These are phyloP conservation scores for Leptinotarsa juncta DNA, from an alignment of 2,888 invertebrate genomes.

Conservation along the genomic window DNA sequence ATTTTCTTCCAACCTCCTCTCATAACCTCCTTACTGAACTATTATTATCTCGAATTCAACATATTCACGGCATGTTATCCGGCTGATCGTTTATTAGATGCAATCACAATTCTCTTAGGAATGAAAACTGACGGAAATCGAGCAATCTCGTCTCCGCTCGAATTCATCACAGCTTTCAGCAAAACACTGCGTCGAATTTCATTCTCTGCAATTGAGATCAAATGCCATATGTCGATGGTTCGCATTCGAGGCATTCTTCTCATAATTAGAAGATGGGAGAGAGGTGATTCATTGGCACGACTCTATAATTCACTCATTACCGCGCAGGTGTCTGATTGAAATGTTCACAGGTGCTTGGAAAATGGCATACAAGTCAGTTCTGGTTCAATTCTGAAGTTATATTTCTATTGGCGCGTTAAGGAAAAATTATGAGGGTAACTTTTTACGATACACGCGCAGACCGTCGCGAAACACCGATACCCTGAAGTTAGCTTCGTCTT, in stretches of 20 bases:
- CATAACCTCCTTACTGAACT: neutral
- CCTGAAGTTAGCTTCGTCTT: too few species aligned
- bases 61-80: neutral
- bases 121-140: neutral
- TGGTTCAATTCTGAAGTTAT: too few species aligned
- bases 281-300: neutral
- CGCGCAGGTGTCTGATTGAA: neutral
- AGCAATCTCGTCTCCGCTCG: neutral
- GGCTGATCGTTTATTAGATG: neutral
- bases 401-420: too few species aligned
- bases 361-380: neutral
- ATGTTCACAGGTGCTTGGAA: neutral
- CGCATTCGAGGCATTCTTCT: neutral
- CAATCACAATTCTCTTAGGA: neutral
- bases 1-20: neutral
- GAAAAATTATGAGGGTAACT: too few species aligned
- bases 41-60: neutral
- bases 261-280: neutral
- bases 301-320: neutral
- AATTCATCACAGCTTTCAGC: conserved; percentile 6
- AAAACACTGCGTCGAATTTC: neutral
- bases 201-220: conserved; percentile 2
- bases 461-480: too few species aligned
- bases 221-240: conserved; percentile 6
- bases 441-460: too few species aligned